Evolutionary conservation across 2,888 invertebrate species (phyloP), one percentile per base, ranked within the genome.

Genomic region (Leucoptera coffeella): DNA sequence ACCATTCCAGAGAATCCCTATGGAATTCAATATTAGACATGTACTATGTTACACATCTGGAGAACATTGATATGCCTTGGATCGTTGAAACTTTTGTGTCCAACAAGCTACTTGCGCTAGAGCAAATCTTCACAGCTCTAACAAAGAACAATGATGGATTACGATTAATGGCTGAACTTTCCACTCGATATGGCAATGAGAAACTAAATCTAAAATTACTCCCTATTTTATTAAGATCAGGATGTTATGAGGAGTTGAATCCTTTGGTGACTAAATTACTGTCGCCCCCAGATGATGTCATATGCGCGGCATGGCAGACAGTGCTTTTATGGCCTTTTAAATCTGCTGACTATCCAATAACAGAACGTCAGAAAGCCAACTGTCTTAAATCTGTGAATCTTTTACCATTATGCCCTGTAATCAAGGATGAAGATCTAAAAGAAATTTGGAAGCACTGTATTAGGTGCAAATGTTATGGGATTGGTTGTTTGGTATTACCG

Each of bases 401-500:
- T 29, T 43, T 72, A 31, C 67, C 69, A 2, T 39, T 60, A 17
- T 72, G 71, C 35, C 64, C 69, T 20, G 43, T 60, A 20, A 50
- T 64, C 22, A 60, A 57, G 40, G 64, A 65, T 40, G 58, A 61
- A 30, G 69, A 69, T 38, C 46, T 72, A 31, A 41, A 55, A 29
- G 59, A 60, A 39, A 58, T 72, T 37, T 72, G 71, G 69, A 61
- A 56, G 37, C 54, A 69, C 38, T 67, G 67, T 40, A 37, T 72
- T 6, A 50, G 65, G 31, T 59, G 59, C 34, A 67, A 65, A 42
- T 55, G 54, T 30, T 45, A 51, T 32, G 67, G 67, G 21, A 40
- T 72, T 28, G 72, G 64, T 20, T 64, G 65, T 36, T 47, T 71
- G 38, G 41, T 67, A 31, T 42, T 72, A 38, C 72, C 72, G 8